Percentiles rank a stretch among this genome's conserved stretches.
Conservation (phyloP, 2,113 vertebrate genomes). For the Tachysurus vachellii region DNA sequence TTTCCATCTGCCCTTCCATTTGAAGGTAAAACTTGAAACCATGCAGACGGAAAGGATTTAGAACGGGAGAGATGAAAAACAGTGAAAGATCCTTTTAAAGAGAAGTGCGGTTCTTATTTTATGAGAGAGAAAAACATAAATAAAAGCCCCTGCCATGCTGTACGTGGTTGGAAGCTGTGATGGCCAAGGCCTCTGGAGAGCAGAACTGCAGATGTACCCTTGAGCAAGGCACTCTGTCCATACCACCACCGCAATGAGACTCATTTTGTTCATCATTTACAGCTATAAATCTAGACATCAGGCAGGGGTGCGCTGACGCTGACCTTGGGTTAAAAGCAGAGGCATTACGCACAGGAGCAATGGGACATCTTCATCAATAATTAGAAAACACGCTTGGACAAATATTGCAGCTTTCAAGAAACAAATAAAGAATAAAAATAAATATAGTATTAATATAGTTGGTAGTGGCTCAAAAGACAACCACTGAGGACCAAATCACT, state of each 20-base stretch:
- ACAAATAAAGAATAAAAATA: neutral
- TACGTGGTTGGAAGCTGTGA: slow-evolving; percentile 38
- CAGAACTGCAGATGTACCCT: slow-evolving; percentile 44
- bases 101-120: slow-evolving; percentile 38
- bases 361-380: slow-evolving; percentile 15
- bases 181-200: slow-evolving; percentile 44
- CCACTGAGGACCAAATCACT: neutral
- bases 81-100: slow-evolving; percentile 38
- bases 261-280: slow-evolving; percentile 52
- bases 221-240: slow-evolving; percentile 46
- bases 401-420: neutral
- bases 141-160: slow-evolving; percentile 42
- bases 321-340: slow-evolving; percentile 30
- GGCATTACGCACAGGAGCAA: slow-evolving; percentile 6
- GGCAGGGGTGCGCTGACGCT: slow-evolving; percentile 15
- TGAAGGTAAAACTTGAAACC: slow-evolving; percentile 54
- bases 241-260: slow-evolving; percentile 23
- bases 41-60: slow-evolving; percentile 34
- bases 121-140: slow-evolving; percentile 51
- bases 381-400: neutral
- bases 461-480: slow-evolving; percentile 1
- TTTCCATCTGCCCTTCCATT: slow-evolving; percentile 45
- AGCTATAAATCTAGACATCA: slow-evolving; percentile 49
- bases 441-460: neutral
- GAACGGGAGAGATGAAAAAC: slow-evolving; percentile 30